Evolutionary conservation across 2,888 invertebrate genomes (phyloP).

Genomic region (Ptychoptera albimana): DNA sequence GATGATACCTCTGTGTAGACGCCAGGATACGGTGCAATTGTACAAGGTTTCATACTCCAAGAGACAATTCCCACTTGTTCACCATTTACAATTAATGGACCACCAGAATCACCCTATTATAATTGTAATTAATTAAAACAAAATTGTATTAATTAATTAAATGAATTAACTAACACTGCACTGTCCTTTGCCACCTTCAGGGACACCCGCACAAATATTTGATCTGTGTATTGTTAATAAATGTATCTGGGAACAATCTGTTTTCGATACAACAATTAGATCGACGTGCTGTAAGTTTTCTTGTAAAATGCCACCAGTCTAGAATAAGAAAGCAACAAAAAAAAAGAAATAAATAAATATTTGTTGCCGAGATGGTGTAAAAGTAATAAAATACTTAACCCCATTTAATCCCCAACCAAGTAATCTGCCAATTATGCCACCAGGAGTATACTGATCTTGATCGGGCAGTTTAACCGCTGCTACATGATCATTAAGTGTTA

Average conservation of each 20-base stretch:
- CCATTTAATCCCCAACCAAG: conserved; percentile 25
- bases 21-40: conserved; percentile 28
- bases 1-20: conserved; percentile 29
- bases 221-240: conserved; percentile 18
- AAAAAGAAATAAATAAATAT: neutral
- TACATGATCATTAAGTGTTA: conserved; percentile 10
- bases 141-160: conserved; percentile 1
- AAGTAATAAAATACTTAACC: neutral
- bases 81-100: conserved; percentile 25
- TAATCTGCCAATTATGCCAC: conserved; percentile 16
- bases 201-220: conserved; percentile 32
- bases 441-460: conserved; percentile 6
- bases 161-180: conserved; percentile 22
- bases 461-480: conserved; percentile 7
- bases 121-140: conserved; percentile 13
- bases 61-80: conserved; percentile 31
- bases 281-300: conserved; percentile 25
- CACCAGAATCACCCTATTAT: conserved; percentile 27
- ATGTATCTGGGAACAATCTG: conserved; percentile 24
- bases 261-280: conserved; percentile 24
- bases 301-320: conserved; percentile 26
- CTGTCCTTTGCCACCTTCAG: conserved; percentile 31
- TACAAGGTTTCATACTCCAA: conserved; percentile 32
- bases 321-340: too few species aligned
- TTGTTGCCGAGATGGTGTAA: too few species aligned